Percentiles rank a stretch among this genome's conserved stretches.
Evolutionary conservation across 1,140 invertebrate species (phyloP).

Genomic region (Drosophila varians): DNA sequence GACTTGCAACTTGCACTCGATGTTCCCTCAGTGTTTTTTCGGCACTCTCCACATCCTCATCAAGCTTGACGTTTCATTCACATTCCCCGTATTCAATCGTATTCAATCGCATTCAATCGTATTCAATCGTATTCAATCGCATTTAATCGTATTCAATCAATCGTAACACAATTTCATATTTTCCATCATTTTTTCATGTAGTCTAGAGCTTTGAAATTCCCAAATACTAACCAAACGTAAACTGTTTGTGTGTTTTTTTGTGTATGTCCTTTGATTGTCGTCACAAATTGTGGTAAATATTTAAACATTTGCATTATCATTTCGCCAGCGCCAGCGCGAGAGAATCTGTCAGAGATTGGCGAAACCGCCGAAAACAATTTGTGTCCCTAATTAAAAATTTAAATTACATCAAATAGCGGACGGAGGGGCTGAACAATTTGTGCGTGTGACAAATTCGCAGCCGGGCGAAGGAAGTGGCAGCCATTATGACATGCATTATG

Average conservation of each 20-base stretch:
- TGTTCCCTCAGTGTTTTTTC: conserved; percentile 67
- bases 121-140: no score
- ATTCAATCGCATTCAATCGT: no score
- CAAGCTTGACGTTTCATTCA: conserved; percentile 2
- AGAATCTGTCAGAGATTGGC: conserved; percentile 77
- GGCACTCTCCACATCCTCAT: conserved; percentile 40
- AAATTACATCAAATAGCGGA: conserved; percentile 74
- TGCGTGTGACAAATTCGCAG: conserved; percentile 70
- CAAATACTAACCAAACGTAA: conserved; percentile 34
- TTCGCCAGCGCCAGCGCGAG: conserved; percentile 53
- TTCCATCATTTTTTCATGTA: conserved; percentile 46
- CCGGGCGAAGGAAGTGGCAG: conserved; percentile 35
- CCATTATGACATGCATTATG: conserved; percentile 79
- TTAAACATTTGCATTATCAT: conserved; percentile 80
- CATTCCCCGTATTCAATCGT: no score
- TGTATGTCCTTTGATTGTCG: conserved; percentile 41
- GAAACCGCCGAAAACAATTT: conserved; percentile 77
- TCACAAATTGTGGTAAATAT: conserved; percentile 77
- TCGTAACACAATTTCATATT: conserved; percentile 15
- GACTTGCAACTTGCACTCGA: conserved; percentile 11
- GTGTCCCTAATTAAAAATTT: conserved; percentile 81
- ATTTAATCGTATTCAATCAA: conserved; percentile 13
- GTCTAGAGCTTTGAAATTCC: conserved; percentile 42
- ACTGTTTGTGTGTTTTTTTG: conserved; percentile 21
- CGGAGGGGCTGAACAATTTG: conserved; percentile 52